These are phyloP conservation scores for Pelusios castaneus DNA, from an alignment of 2,113 vertebrate species.

Conservation along the genomic window DNA sequence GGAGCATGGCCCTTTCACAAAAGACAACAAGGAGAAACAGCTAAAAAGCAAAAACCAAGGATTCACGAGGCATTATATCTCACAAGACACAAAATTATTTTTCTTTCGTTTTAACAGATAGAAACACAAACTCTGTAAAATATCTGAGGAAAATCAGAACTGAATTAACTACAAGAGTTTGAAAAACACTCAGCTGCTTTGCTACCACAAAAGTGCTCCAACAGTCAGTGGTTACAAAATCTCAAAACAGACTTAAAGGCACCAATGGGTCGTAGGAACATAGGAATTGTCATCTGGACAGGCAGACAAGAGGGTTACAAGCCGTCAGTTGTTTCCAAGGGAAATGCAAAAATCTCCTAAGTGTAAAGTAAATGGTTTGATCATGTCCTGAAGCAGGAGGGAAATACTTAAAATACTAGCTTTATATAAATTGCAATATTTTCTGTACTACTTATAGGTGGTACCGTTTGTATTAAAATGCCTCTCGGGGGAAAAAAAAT, in stretches of 20 bases:
- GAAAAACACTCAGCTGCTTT: neutral
- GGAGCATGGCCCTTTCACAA: neutral
- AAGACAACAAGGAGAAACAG: neutral
- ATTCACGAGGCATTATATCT: neutral
- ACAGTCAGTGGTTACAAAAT: neutral
- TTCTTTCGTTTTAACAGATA: neutral
- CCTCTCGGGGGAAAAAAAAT: neutral
- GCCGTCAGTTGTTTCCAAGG: neutral
- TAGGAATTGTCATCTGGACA: neutral
- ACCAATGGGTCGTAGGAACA: neutral
- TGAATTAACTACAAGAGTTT: neutral
- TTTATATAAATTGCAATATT: neutral
- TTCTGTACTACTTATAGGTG: neutral
- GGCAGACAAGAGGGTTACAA: neutral
- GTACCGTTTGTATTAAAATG: neutral
- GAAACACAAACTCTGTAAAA: neutral
- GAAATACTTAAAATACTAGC: neutral
- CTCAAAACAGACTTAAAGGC: neutral
- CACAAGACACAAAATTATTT: neutral
- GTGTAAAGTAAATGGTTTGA: rapidly evolving
- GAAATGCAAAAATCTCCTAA: neutral
- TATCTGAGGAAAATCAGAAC: neutral
- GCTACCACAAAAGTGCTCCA: neutral
- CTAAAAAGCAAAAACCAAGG: neutral
- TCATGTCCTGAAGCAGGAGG: neutral